phyloP scores from a whole-genome alignment of 1,140 invertebrate species.

The Brachionus sp. region DNA sequence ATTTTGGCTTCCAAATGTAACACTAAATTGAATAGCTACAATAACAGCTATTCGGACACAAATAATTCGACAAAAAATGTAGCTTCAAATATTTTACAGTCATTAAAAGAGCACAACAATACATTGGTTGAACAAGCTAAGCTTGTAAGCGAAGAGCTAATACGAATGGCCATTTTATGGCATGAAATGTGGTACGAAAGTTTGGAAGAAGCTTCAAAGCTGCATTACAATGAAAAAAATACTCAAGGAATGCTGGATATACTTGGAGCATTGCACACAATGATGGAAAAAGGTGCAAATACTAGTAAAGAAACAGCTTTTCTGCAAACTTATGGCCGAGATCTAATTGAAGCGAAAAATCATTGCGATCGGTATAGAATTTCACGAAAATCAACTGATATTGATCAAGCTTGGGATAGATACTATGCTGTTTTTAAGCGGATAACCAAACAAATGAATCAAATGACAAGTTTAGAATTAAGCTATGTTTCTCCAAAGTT shows the following conservation, averaged over 20 bases:
- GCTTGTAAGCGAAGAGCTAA: slow-evolving; percentile 88
- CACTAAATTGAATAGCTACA: slow-evolving; percentile 58
- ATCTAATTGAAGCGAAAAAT: slow-evolving; percentile 85
- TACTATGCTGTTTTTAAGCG: slow-evolving; percentile 76
- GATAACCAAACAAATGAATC: slow-evolving; percentile 36
- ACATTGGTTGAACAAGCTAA: slow-evolving; percentile 87
- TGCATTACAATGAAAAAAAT: slow-evolving; percentile 87
- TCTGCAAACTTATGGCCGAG: slow-evolving; percentile 79
- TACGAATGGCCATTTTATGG: slow-evolving; percentile 96
- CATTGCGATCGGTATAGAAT: slow-evolving; percentile 83
- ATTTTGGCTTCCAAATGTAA: slow-evolving; percentile 95
- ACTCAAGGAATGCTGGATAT: slow-evolving; percentile 77
- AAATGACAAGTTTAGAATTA: slow-evolving; percentile 69
- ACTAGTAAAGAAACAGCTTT: slow-evolving; percentile 96
- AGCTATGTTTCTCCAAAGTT: slow-evolving; percentile 92
- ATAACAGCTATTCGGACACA: slow-evolving; percentile 38
- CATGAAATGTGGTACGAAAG: slow-evolving; percentile 99
- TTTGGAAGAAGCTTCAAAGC: slow-evolving; percentile 88
- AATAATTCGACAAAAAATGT: slow-evolving; percentile 68
- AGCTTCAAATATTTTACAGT: slow-evolving; percentile 89
- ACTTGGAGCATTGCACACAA: slow-evolving; percentile 85
- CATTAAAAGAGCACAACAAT: slow-evolving; percentile 87
- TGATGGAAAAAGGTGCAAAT: slow-evolving; percentile 86
- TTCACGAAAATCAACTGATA: slow-evolving; percentile 77
- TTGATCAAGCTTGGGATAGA: slow-evolving; percentile 96